phyloP scores from a whole-genome alignment of 2,797 vertebrate genomes.

The Ceryle rudis region DNA sequence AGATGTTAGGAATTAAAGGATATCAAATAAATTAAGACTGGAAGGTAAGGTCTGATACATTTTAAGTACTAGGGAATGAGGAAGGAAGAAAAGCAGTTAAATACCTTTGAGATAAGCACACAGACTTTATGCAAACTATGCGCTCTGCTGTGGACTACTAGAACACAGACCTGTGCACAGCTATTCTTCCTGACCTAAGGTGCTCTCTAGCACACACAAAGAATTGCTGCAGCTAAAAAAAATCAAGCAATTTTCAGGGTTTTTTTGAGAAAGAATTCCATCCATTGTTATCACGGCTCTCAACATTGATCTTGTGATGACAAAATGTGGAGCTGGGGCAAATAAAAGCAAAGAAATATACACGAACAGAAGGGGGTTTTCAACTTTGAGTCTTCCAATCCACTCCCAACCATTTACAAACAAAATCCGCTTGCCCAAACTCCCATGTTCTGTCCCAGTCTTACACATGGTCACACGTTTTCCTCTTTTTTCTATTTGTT shows the following conservation, averaged over 20 bases:
- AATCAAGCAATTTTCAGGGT: accelerated
- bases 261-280: background rate
- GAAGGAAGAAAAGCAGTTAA: background rate
- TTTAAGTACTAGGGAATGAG: background rate
- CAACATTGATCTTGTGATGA: background rate
- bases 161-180: background rate
- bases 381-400: background rate
- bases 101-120: background rate
- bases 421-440: background rate
- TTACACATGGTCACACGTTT: background rate
- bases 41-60: background rate
- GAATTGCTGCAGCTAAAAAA: background rate
- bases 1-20: background rate
- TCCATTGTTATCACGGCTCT: background rate
- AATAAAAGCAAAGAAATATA: background rate
- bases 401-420: background rate
- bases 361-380: background rate
- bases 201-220: background rate
- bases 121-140: background rate
- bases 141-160: background rate
- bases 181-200: background rate
- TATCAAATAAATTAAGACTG: background rate
- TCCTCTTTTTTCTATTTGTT: background rate
- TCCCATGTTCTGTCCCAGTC: background rate
- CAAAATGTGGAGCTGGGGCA: background rate